These are phyloP conservation scores for Orchesella cincta DNA, from an alignment of 1,140 invertebrate genomes.

Conservation along the genomic window DNA sequence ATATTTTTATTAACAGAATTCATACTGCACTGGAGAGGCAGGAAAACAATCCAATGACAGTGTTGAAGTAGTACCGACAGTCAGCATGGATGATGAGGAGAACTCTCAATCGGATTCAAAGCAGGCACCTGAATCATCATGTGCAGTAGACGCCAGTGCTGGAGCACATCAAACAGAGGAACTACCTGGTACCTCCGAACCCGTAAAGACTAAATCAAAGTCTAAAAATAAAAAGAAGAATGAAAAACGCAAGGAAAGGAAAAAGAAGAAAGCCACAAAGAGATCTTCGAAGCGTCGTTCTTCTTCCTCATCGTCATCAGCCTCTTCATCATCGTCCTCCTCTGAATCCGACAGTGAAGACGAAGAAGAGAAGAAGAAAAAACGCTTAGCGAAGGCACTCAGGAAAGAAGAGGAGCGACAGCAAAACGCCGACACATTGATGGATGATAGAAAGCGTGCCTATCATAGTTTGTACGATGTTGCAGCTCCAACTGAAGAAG, in stretches of 20 bases:
- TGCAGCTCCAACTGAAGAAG: conserved; percentile 82
- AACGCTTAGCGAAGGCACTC: conserved; percentile 60
- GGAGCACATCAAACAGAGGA: conserved; percentile 53
- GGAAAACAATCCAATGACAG: conserved; percentile 61
- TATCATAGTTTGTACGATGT: conserved; percentile 88
- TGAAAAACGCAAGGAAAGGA: conserved; percentile 29
- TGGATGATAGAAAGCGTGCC: conserved; percentile 85
- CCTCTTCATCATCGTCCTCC: conserved; percentile 17
- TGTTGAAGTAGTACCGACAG: conserved; percentile 30
- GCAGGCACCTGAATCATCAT: conserved; percentile 58
- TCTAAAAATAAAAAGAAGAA: conserved; percentile 33
- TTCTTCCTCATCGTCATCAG: conserved; percentile 27
- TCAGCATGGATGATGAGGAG: conserved; percentile 9
- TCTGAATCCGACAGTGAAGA: conserved; percentile 49
- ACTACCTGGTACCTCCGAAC: conserved; percentile 27
- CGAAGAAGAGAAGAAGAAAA: conserved; percentile 56
- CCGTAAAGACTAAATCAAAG: conserved; percentile 7
- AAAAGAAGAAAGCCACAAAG: conserved; percentile 56
- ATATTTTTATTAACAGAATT: conserved; percentile 64
- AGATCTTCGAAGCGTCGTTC: conserved; percentile 48
- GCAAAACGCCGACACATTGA: conserved; percentile 66
- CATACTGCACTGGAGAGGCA: conserved; percentile 81
- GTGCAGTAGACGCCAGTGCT: conserved; percentile 67
- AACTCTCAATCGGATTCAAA: conserved; percentile 35
- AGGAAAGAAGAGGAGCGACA: conserved; percentile 67